phyloP scores from a whole-genome alignment of 37 sponge, comb jelly and placozoan species.

The Eunapius fragilis region DNA sequence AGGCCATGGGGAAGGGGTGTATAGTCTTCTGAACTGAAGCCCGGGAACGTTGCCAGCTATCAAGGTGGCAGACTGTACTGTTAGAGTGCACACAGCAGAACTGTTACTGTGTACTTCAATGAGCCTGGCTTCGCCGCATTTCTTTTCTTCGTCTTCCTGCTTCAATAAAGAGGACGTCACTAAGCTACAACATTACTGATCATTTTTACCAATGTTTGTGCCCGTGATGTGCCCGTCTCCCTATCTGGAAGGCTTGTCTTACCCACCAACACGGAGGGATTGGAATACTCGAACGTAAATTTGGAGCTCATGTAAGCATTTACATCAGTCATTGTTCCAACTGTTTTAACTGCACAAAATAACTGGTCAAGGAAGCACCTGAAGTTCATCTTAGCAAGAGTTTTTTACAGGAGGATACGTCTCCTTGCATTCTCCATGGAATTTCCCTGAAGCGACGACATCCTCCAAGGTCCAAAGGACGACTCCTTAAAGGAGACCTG shows the following conservation, averaged over 20 bases:
- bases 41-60: constrained; percentile 84
- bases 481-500: constrained; percentile 42
- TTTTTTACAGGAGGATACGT: no score
- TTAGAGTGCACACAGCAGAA: neutral
- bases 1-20: constrained; percentile 87
- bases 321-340: neutral
- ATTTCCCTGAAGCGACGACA: neutral
- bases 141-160: constrained; percentile 9
- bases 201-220: neutral
- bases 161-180: neutral
- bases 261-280: neutral
- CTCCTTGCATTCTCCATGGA: no score
- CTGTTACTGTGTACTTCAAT: constrained; percentile 37
- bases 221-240: neutral
- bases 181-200: neutral
- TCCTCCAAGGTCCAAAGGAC: constrained; percentile 30
- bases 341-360: neutral
- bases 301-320: neutral
- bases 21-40: constrained; percentile 37
- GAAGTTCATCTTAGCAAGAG: neutral
- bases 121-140: constrained; percentile 13
- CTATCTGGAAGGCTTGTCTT: neutral
- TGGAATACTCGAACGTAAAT: neutral
- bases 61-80: neutral
- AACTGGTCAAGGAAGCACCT: constrained; percentile 21